Evolutionary conservation across 2,888 invertebrate genomes (phyloP).

Genomic region (Ditula angustiorana): DNA sequence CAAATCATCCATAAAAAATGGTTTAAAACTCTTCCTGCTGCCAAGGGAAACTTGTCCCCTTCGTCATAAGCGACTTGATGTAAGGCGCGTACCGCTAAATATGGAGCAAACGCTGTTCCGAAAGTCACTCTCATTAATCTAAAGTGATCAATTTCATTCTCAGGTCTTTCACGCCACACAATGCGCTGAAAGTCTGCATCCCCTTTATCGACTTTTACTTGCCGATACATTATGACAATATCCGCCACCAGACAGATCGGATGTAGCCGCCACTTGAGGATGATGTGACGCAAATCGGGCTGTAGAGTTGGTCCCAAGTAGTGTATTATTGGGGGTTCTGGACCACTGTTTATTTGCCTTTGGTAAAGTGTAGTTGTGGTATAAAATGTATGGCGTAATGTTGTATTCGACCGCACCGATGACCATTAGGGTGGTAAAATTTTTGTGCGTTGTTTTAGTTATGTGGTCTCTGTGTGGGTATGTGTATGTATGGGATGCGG

Average conservation of each 20-base stretch:
- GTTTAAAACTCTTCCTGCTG: neutral
- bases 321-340: too few relatives aligned
- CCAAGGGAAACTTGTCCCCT: neutral
- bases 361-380: too few relatives aligned
- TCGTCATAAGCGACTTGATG: neutral
- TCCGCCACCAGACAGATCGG: constrained; percentile 3
- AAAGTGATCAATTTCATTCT: neutral
- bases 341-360: too few relatives aligned
- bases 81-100: neutral
- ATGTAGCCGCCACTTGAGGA: neutral
- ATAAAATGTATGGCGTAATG: too few relatives aligned
- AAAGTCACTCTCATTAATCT: neutral
- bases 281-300: constrained; percentile 1
- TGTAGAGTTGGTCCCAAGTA: neutral
- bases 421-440: too few relatives aligned
- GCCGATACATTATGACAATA: constrained; percentile 7
- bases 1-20: neutral
- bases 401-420: too few relatives aligned
- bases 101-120: neutral
- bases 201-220: neutral
- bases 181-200: constrained; percentile 4
- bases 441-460: too few relatives aligned
- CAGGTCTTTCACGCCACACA: neutral
- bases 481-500: too few relatives aligned
- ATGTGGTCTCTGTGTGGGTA: too few relatives aligned